phyloP scores from a whole-genome alignment of 2,113 vertebrate species.

The Cyphomyrus discorhynchus region DNA sequence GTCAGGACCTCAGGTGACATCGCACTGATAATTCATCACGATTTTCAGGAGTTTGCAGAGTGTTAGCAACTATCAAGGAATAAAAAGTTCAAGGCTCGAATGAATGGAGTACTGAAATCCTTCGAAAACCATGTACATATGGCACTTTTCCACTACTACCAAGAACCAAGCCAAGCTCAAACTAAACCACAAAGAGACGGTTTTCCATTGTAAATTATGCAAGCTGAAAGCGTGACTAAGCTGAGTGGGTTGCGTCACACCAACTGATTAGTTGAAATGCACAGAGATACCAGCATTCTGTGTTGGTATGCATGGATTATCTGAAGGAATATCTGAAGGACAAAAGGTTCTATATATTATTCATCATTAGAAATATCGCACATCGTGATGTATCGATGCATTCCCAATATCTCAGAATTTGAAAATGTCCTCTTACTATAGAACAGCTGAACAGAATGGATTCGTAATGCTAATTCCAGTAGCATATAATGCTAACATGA shows the following conservation, averaged over 20 bases:
- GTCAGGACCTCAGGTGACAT: not conserved
- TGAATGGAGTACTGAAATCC: not conserved
- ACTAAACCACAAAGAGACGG: not conserved
- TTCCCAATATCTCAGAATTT: not conserved
- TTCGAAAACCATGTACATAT: not conserved
- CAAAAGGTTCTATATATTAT: not conserved
- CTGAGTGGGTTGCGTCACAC: not conserved
- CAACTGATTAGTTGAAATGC: not conserved
- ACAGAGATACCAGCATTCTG: not conserved
- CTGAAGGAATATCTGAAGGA: not conserved
- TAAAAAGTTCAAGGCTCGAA: not conserved
- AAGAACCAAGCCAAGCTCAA: not conserved
- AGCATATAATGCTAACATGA: not conserved
- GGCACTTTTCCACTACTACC: not conserved
- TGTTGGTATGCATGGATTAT: not conserved
- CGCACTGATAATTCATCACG: not conserved
- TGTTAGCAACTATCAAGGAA: not conserved
- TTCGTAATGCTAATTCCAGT: not conserved
- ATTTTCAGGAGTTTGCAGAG: not conserved
- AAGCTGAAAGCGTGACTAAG: not conserved
- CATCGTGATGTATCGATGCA: not conserved
- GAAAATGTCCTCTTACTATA: not conserved
- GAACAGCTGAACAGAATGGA: not conserved
- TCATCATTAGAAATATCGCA: not conserved
- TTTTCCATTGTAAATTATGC: not conserved